Base-by-base conservation (phyloP, 2,113 vertebrate species). In the Cyprinodon tularosa region DNA sequence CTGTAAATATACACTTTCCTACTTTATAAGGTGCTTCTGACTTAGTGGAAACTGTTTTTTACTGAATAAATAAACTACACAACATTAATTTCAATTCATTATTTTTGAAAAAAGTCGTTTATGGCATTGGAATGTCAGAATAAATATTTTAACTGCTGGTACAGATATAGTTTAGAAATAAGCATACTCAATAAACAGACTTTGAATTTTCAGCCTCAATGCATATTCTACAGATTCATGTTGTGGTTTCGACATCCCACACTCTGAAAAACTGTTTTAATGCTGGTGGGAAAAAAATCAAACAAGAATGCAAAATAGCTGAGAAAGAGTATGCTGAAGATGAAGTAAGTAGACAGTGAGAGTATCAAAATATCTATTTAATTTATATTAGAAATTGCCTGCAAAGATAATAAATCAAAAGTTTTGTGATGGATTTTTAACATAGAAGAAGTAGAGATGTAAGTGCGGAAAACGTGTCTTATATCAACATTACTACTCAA, bases 181-280 rank as follows among this genome's bases (percentile, higher is more conserved):
- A 60, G 29, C 76, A 47, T 17, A 44, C 39, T 65, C 39, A 53
- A 36, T 77, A 0, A 47, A 48, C 47, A 60, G 20, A 66, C 37
- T 44, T 50, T 67, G 45, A 53, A 68, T 72, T 1, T 68, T n/a
- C 11, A 53, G 45, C 45, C 38, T 73, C 45, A 48, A 64, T 68
- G 64, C 15, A 12, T 44, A 36, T 12, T 44, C 12, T 22, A 38
- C 5, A 39, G 12, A 53, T 68, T 57, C 50, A 11, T 11, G 45
- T 8, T 67, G 42, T 20, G 29, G 48, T 11, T 50, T 68, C 65
- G 17, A 50, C 40, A 79, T 38, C 68, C 11, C 40, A n/a, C 62
- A 71, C 45, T 22, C 42, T 12, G 0, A 59, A 45, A 60, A 14
- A 29, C 48, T 44, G 59, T 36, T 11, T 53, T 45, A 69, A 44